Percentiles rank a stretch among this genome's conserved stretches.
These are phyloP conservation scores for Phortica variegata DNA, from an alignment of 1,140 invertebrate genomes.

Conservation along the genomic window DNA sequence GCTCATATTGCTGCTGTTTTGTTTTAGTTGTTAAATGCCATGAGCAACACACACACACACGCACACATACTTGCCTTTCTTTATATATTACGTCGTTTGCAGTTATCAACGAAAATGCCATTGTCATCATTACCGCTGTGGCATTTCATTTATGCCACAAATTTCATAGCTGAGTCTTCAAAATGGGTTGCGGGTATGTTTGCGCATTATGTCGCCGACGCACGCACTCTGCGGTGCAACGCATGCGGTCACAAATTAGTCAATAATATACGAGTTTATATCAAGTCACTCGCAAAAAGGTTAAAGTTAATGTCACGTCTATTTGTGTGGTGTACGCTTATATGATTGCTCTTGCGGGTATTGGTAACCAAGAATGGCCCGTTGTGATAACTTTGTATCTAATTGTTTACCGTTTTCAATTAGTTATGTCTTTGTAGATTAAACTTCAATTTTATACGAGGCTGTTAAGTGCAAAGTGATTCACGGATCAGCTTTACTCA, in stretches of 20 bases:
- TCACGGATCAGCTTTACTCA: no score
- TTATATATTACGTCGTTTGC: no score
- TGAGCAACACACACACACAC: not conserved
- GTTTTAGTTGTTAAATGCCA: no score
- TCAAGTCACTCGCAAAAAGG: not conserved
- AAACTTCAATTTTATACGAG: constrained; percentile 10
- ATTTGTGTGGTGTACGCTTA: not conserved
- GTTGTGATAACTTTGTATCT: no score
- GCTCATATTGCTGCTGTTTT: no score
- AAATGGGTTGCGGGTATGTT: not conserved
- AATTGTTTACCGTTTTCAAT: no score
- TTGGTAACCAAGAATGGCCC: constrained; percentile 34
- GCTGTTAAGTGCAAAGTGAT: no score
- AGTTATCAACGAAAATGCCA: constrained; percentile 1
- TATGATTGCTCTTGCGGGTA: constrained; percentile 13
- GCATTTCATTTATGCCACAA: constrained; percentile 41
- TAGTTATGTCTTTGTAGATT: constrained; percentile 50
- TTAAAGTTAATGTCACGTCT: not conserved
- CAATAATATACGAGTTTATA: constrained; percentile 39
- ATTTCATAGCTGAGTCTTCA: no score
- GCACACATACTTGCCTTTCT: not conserved
- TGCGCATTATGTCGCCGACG: constrained; percentile 9
- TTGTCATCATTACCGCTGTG: constrained; percentile 13
- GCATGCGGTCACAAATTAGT: constrained; percentile 49
- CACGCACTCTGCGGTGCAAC: constrained; percentile 21